phyloP scores from a whole-genome alignment of 2,113 vertebrate genomes.

The Ceyx margarethae region DNA sequence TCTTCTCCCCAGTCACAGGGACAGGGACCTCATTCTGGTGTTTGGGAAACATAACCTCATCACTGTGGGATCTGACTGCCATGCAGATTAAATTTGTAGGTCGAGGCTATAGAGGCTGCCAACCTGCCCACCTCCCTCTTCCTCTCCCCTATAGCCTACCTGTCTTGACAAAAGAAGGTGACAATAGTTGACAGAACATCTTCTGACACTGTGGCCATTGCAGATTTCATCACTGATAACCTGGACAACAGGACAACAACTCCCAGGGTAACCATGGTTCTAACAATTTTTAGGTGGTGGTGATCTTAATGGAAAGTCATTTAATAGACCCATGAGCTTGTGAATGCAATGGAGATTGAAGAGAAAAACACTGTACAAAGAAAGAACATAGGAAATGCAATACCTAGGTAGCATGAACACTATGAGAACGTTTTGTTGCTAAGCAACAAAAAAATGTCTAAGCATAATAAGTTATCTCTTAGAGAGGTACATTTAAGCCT shows the following conservation, averaged over 20 bases:
- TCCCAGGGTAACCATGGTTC: neutral
- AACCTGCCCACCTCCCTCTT: neutral
- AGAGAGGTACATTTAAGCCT: neutral
- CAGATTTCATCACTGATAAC: neutral
- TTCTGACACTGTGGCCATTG: neutral
- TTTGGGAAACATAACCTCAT: neutral
- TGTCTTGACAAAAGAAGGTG: neutral
- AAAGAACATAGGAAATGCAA: neutral
- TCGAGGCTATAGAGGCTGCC: neutral
- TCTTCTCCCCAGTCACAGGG: neutral
- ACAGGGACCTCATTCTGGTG: neutral
- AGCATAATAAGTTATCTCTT: neutral
- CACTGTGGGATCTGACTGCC: accelerated
- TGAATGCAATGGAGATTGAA: neutral
- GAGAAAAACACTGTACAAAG: neutral
- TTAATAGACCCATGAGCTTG: neutral
- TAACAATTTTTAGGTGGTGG: neutral
- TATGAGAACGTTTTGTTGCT: neutral
- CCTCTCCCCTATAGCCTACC: too few relatives aligned
- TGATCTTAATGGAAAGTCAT: neutral
- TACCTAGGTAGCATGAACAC: neutral
- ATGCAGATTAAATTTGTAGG: neutral
- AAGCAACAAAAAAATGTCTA: neutral
- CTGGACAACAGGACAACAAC: neutral
- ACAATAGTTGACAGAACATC: neutral